These are phyloP conservation scores for Peromyscus melanophrys DNA, from an alignment of 2,797 vertebrate species.

Conservation along the genomic window DNA sequence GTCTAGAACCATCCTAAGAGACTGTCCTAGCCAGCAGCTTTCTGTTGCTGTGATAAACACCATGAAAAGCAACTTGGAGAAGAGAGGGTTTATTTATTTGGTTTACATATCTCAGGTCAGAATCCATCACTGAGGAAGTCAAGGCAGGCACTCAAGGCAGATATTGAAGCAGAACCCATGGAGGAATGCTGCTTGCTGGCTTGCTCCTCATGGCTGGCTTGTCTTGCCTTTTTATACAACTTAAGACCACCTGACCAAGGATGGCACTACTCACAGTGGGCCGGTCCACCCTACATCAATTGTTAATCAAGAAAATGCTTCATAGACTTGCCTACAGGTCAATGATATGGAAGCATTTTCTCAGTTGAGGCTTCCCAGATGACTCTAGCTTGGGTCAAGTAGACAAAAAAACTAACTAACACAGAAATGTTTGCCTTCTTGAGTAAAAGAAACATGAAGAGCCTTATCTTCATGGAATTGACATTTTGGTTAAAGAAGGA, in stretches of 20 bases:
- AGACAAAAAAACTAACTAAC: background rate
- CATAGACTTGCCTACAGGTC: background rate
- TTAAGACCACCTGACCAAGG: background rate
- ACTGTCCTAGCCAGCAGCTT: background rate
- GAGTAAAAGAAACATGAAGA: slow-evolving; percentile 17
- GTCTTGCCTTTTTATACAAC: background rate
- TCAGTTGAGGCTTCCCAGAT: background rate
- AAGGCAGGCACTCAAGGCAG: background rate
- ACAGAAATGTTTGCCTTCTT: background rate
- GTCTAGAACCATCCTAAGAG: background rate
- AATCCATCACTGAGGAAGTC: background rate
- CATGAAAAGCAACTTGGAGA: background rate
- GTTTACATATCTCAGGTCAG: background rate
- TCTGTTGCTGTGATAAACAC: too few species aligned
- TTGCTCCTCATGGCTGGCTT: background rate
- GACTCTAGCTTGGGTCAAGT: background rate
- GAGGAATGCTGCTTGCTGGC: background rate
- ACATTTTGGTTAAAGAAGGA: background rate
- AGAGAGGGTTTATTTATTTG: background rate
- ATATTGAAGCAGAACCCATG: too few species aligned
- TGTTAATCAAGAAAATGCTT: background rate
- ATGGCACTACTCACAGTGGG: background rate
- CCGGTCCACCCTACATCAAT: background rate
- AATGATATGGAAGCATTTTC: background rate
- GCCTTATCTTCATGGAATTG: background rate